phyloP scores from a whole-genome alignment of 2,888 invertebrate species.

The Leptinotarsa juncta region DNA sequence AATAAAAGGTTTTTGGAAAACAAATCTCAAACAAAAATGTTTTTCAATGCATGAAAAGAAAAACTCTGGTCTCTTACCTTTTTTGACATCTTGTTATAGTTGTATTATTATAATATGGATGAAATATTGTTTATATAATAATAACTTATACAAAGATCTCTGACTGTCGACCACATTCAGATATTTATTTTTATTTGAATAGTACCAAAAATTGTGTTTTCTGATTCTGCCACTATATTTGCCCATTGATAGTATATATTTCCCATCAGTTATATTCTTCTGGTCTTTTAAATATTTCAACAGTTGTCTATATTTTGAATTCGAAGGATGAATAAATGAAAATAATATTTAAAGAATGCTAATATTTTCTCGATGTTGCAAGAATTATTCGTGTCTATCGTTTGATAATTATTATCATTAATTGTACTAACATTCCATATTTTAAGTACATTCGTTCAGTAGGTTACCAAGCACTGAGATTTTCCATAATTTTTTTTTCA shows the following conservation, averaged over 20 bases:
- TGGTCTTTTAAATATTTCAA: too few species aligned
- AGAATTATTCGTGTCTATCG: not conserved
- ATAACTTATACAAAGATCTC: slow-evolving; percentile 2
- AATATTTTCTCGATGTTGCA: not conserved
- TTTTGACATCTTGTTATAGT: not conserved
- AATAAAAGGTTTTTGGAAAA: too few species aligned
- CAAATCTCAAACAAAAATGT: too few species aligned
- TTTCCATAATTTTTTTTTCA: not conserved
- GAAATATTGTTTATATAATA: not conserved
- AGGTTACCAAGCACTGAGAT: slow-evolving; percentile 7
- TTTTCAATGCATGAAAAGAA: too few species aligned
- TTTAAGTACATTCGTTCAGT: not conserved
- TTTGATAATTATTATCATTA: slow-evolving; percentile 1
- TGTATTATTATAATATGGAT: not conserved
- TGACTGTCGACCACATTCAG: not conserved
- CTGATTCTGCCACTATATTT: not conserved
- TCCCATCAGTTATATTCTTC: not conserved
- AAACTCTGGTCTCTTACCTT: too few species aligned
- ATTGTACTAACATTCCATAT: slow-evolving; percentile 8
- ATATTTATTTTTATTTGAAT: not conserved
- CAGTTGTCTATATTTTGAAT: too few species aligned
- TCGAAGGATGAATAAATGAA: not conserved
- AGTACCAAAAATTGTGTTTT: not conserved
- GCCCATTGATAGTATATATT: not conserved
- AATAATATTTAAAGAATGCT: not conserved